Base-by-base conservation (phyloP, 2,113 vertebrate species). In the Nothocercus julius region DNA sequence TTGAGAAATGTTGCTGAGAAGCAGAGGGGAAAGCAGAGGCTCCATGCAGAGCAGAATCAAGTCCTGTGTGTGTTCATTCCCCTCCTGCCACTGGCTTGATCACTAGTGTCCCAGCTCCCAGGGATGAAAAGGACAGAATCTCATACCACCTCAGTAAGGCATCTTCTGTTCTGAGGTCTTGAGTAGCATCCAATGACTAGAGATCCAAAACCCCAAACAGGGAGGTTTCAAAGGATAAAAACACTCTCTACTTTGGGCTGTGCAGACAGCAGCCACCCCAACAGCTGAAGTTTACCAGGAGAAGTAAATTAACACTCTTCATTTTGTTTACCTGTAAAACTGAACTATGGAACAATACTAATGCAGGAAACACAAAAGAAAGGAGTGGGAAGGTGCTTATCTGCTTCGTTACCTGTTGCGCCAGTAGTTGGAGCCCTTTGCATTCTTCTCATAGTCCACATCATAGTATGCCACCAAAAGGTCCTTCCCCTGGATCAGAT, bases 341-440 rank as follows among this genome's bases (percentile, higher is more conserved):
- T 2, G 1, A 72, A 58, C 61, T 25, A 5, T 0, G 2, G 56
- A 49, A 18, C 14, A 1, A 0, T 44, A 56, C 16, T 1, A 0
- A 11, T 0, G 7, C 54, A 25, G 51, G 68, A 20, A 63, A 38
- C 4, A 25, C 28, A 20, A 1, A 6, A 14, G 14, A 1, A 0
- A 53, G 24, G 54, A 15, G 54, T 17, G 27, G 54, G 16, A 32
- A 30, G 30, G 9, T 58, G 54, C 17, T 58, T 10, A 18, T 54
- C 38, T 59, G n/a, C 76, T 77, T 73, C 99, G 98, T 99, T 83
- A 99, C 99, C 99, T 98, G 97, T 99, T 99, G 92, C 99, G 99
- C 99, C 99, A 99, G 97, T 99, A 99, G 97, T 99, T 99, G 53
- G 99, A 99, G 34, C 99, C 99, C 91, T 99, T 99, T 1, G 99